A percentile compares a stretch with the other conserved stretches of the same genome.
These are phyloP conservation scores for Mormyrus proboscirostris DNA, from an alignment of 2,797 vertebrate genomes.

Conservation along the genomic window DNA sequence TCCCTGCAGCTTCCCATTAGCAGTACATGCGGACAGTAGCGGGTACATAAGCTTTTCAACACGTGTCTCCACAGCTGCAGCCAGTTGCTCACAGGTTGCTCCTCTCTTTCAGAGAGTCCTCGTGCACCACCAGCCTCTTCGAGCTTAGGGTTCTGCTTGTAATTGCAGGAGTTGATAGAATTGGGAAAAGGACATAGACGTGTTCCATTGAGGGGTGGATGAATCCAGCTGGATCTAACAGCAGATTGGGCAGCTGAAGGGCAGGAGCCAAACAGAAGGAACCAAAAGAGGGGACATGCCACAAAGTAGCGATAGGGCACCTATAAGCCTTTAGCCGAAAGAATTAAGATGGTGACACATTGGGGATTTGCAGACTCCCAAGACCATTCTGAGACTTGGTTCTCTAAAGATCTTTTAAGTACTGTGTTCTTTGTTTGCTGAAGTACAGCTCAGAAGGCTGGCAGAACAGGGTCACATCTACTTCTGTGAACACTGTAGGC, in stretches of 20 bases:
- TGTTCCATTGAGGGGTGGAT: background rate
- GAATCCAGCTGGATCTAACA: background rate
- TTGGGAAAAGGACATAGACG: background rate
- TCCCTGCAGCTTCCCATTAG: background rate
- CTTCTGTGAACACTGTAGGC: background rate
- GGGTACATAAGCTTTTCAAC: background rate
- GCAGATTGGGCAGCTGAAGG: background rate
- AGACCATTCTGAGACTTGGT: background rate
- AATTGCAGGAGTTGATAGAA: background rate
- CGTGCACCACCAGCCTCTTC: background rate
- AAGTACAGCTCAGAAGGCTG: background rate
- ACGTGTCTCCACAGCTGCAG: background rate
- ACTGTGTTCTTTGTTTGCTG: background rate
- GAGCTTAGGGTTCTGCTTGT: background rate
- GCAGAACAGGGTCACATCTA: background rate
- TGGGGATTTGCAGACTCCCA: background rate
- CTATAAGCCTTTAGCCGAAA: background rate
- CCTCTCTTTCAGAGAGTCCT: background rate
- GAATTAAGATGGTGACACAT: background rate
- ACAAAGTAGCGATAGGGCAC: background rate
- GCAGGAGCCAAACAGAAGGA: background rate
- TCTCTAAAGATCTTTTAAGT: background rate
- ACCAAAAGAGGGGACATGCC: background rate
- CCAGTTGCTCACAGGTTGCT: background rate
- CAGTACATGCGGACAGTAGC: background rate